These are phyloP conservation scores for Holothuria glaberrima DNA, from an alignment of 35 echinoderm and acorn worm species.

Conservation along the genomic window DNA sequence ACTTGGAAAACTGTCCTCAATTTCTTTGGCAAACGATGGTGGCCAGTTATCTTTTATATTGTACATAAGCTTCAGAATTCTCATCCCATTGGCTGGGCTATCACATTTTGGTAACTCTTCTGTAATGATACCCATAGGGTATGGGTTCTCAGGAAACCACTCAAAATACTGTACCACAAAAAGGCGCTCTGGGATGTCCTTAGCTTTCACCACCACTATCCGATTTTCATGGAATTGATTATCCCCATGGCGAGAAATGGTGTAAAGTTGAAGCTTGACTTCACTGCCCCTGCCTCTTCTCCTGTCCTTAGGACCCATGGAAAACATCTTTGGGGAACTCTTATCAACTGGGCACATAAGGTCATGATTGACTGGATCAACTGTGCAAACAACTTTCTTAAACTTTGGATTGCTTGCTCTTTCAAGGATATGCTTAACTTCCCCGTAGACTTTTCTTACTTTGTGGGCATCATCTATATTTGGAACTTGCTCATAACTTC, in stretches of 20 bases:
- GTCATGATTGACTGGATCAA: slow-evolving; percentile 76
- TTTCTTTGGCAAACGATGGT: slow-evolving; percentile 27
- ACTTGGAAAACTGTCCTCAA: slow-evolving; percentile 48
- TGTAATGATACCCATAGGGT: slow-evolving; percentile 77
- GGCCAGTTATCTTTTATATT: slow-evolving; percentile 72
- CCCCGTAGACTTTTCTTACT: slow-evolving; percentile 67
- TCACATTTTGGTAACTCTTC: slow-evolving; percentile 67
- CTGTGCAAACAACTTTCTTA: slow-evolving; percentile 75
- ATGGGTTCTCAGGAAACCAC: slow-evolving; percentile 64
- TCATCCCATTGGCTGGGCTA: slow-evolving; percentile 50
- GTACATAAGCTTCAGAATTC: slow-evolving; percentile 83
- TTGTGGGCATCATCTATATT: background rate
- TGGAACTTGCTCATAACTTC: background rate
- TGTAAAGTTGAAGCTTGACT: slow-evolving; percentile 13
- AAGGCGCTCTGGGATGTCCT: slow-evolving; percentile 67
- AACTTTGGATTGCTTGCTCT: slow-evolving; percentile 61
- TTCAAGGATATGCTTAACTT: slow-evolving; percentile 65
- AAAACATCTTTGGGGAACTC: slow-evolving; percentile 79
- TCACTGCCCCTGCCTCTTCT: background rate
- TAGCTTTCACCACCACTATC: background rate
- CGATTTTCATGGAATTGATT: background rate
- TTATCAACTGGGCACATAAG: slow-evolving; percentile 94
- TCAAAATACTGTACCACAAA: slow-evolving; percentile 91
- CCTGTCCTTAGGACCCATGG: slow-evolving; percentile 46
- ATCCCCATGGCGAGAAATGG: slow-evolving; percentile 1